These are phyloP conservation scores for Crotophaga sulcirostris DNA, from an alignment of 2,113 vertebrate species.

Conservation along the genomic window DNA sequence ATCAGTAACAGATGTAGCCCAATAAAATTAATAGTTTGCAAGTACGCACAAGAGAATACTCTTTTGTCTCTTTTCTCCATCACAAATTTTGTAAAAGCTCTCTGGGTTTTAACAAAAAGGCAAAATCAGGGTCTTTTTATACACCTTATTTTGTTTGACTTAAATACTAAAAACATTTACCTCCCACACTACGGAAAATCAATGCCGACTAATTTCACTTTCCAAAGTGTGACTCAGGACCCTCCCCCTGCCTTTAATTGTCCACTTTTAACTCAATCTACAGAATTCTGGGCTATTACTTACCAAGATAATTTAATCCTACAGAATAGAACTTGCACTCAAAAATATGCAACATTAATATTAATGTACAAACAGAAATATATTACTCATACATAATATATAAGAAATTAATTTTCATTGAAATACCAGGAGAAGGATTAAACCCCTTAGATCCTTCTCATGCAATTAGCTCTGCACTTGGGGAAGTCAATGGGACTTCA, in stretches of 20 bases:
- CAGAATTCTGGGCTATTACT: background rate
- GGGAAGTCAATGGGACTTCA: conserved; percentile 43
- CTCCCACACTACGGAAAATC: background rate
- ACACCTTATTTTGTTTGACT: background rate
- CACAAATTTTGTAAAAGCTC: conserved; percentile 62
- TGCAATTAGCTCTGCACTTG: conserved; percentile 47
- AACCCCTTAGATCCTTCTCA: conserved; percentile 45
- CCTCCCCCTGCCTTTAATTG: background rate
- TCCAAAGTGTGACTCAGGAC: background rate
- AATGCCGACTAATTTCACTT: conserved; percentile 1
- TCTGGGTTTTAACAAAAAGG: conserved; percentile 49
- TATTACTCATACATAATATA: conserved; percentile 68
- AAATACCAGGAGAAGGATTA: conserved; percentile 48
- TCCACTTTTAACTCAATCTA: background rate
- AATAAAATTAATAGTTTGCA: conserved; percentile 71
- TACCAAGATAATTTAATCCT: conserved; percentile 35
- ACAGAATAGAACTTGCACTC: conserved; percentile 30
- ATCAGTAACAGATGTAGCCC: conserved; percentile 69
- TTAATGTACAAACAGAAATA: conserved; percentile 63
- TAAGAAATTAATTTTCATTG: conserved; percentile 69
- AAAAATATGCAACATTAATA: conserved; percentile 55
- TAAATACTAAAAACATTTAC: background rate
- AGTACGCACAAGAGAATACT: conserved; percentile 60
- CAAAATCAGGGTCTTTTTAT: conserved; percentile 26
- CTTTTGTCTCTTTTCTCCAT: conserved; percentile 59